These are phyloP conservation scores for Penaeus chinensis DNA, from an alignment of 1,140 invertebrate genomes.

Conservation along the genomic window DNA sequence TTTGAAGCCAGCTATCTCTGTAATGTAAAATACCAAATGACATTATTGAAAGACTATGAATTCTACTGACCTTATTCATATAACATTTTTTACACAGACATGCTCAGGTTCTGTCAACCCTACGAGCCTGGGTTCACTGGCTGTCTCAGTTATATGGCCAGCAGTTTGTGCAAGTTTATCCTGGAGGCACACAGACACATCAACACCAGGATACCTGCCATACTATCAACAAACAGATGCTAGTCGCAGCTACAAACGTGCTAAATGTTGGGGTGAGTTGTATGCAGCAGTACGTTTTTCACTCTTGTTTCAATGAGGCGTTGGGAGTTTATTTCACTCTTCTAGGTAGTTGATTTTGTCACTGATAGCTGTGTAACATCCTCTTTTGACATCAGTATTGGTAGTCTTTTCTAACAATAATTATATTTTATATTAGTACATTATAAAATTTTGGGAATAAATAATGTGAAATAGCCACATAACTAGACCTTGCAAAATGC, in stretches of 20 bases:
- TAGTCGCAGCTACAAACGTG: slow-evolving; percentile 63
- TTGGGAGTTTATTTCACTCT: too few species aligned
- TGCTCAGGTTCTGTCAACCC: slow-evolving; percentile 76
- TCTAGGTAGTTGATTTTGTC: too few species aligned
- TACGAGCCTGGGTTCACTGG: slow-evolving; percentile 79
- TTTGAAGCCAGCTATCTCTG: too few species aligned
- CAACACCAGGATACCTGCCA: slow-evolving; percentile 69
- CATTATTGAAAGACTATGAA: neutral
- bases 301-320: neutral
- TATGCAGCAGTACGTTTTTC: neutral
- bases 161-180: slow-evolving; percentile 62
- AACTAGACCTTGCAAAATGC: too few species aligned
- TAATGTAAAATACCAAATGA: too few species aligned
- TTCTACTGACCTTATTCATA: slow-evolving; percentile 46
- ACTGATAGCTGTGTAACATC: too few species aligned
- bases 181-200: slow-evolving; percentile 60
- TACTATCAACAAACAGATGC: slow-evolving; percentile 70
- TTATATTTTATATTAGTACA: too few species aligned
- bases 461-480: too few species aligned
- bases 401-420: too few species aligned
- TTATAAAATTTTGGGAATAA: too few species aligned
- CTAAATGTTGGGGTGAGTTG: slow-evolving; percentile 55
- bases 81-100: slow-evolving; percentile 70
- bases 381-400: too few species aligned
- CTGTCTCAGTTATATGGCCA: slow-evolving; percentile 66